Base-by-base conservation (phyloP, 2,797 vertebrate species). In the Siniperca scherzeri region DNA sequence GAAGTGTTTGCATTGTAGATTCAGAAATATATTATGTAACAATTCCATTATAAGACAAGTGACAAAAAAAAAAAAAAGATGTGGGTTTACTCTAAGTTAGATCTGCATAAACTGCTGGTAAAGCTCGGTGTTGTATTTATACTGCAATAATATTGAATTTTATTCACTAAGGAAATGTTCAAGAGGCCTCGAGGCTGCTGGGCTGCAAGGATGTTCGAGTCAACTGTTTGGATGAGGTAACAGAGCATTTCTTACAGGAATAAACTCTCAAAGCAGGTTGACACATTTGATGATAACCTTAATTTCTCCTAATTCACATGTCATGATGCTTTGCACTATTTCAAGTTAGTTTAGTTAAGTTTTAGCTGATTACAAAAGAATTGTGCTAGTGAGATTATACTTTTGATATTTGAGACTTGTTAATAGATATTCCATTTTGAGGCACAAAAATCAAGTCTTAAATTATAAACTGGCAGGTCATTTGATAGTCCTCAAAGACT, bases 211-310 rank as follows among this genome's bases (percentile, higher is more conserved):
- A 98, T 94, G 97, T 99, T 66, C 93, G 95, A 69, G 98, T 99
- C 75, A 99, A 99, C 96, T 99, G 98, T 93, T 92, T 99, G 95
- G 99, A 99, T 94, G 98, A 99, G 97, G 99, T 99, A 96, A 93
- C 25, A 21, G 1, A 72, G 16, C 55, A 5, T 66, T 10, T 77
- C 14, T 73, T 7, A 48, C 38, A 48, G 14, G 17, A 72, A 13
- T 19, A 12, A 21, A 61, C 17, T n/a, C 38, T 13, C 0, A 57
- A 10, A 25, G n/a, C n/a, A 40, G 30, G 19, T n/a, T 14, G 17
- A 52, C 30, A 62, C 22, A 17, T 27, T 21, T 5, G 11, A 12
- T 46, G 38, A 46, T 44, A 3, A 8, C 19, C 46, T 50, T 5
- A 0, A 36, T 59, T 52, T 48, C n/a, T 33, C 65, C 27, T 12